phyloP scores from a whole-genome alignment of 2,797 vertebrate species.

The Macrochelys suwanniensis region DNA sequence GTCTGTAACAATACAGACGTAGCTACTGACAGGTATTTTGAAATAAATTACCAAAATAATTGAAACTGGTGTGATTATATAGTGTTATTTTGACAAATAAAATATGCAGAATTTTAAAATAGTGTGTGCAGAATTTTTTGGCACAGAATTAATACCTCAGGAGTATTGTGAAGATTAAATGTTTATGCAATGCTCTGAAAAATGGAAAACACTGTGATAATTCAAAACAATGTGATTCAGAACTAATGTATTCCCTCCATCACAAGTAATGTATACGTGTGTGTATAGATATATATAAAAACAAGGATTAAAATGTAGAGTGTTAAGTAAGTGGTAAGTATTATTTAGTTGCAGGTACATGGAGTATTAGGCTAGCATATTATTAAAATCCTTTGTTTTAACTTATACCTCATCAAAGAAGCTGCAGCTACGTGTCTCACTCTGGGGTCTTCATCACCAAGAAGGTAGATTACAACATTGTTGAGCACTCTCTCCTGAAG shows the following conservation, averaged over 20 bases:
- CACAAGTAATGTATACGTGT: not conserved
- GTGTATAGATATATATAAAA: not conserved
- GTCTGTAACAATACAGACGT: no score
- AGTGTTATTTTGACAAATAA: no score
- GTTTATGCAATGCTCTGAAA: not conserved
- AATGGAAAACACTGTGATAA: not conserved
- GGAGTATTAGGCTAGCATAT: not conserved
- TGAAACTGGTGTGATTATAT: no score
- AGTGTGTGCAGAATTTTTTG: no score
- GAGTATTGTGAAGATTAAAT: not conserved
- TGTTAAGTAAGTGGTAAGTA: not conserved
- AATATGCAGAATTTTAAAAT: no score
- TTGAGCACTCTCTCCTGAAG: slow-evolving; percentile 93
- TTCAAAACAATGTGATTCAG: not conserved
- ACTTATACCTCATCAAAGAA: slow-evolving; percentile 87
- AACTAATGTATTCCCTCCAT: not conserved
- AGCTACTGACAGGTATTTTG: no score
- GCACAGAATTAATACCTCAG: no score
- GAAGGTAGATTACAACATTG: slow-evolving; percentile 89
- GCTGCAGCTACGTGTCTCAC: slow-evolving; percentile 93
- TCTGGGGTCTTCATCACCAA: slow-evolving; percentile 96
- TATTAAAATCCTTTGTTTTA: not conserved
- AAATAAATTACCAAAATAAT: no score
- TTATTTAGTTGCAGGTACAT: not conserved
- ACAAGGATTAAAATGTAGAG: not conserved